Conservation (phyloP, 23 tunicate species). For the Clavelina lepadiformis region DNA sequence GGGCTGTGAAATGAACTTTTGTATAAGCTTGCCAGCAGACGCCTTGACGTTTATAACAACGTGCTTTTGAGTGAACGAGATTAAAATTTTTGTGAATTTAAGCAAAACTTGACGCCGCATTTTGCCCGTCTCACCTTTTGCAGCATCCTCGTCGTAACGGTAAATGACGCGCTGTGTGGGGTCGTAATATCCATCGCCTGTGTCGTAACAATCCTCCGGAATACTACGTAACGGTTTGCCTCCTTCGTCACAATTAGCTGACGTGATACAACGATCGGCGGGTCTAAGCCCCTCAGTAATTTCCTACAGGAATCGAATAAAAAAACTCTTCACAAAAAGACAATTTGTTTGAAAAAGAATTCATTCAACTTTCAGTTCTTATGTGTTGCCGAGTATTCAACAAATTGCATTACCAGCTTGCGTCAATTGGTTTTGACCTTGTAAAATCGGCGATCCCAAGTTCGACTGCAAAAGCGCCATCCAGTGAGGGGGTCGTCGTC, state of each 20-base stretch:
- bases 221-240: constrained; percentile 49
- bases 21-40: not conserved
- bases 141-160: constrained; percentile 8
- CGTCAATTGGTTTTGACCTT: too few relatives aligned
- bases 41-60: not conserved
- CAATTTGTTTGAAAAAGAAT: too few relatives aligned
- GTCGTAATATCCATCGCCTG: constrained; percentile 63
- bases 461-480: constrained; percentile 46
- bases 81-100: not conserved
- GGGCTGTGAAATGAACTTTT: not conserved
- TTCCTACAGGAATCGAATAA: too few relatives aligned
- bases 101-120: not conserved
- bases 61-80: too few relatives aligned
- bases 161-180: constrained; percentile 22
- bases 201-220: constrained; percentile 54
- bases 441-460: constrained; percentile 59
- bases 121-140: not conserved
- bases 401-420: too few relatives aligned
- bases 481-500: constrained; percentile 35
- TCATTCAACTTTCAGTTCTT: too few relatives aligned
- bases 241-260: constrained; percentile 19
- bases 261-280: constrained; percentile 21
- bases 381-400: too few relatives aligned
- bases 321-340: too few relatives aligned
- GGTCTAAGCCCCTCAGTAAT: constrained; percentile 46